A percentile compares a stretch with the other conserved stretches of the same genome.
Conservation (phyloP, 2,797 vertebrate genomes). For the Dipus sagitta region DNA sequence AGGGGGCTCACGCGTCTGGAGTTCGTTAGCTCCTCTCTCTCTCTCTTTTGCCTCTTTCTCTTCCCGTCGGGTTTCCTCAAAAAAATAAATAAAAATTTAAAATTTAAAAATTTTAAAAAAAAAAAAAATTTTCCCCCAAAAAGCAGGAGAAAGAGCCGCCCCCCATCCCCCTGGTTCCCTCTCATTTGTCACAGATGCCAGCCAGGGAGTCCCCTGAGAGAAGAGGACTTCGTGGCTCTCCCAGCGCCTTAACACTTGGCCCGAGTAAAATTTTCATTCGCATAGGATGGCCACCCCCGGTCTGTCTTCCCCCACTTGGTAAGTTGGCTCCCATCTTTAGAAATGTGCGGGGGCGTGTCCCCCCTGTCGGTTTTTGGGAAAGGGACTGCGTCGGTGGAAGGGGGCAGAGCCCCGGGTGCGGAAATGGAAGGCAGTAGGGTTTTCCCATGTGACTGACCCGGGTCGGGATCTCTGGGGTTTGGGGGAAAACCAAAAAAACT, state of each 20-base stretch:
- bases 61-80: no score
- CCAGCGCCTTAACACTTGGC: not conserved
- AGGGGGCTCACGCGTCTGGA: no score
- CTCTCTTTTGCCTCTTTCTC: no score
- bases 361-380: no score
- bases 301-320: slow-evolving; percentile 52
- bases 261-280: not conserved
- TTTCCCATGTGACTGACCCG: not conserved
- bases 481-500: not conserved
- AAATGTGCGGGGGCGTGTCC: not conserved
- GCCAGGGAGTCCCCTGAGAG: not conserved
- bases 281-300: slow-evolving; percentile 62
- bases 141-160: not conserved
- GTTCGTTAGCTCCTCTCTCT: no score
- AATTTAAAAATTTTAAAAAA: no score
- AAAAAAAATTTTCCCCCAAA: no score
- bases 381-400: accelerated
- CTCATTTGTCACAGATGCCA: not conserved
- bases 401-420: not conserved
- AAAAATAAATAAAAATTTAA: no score
- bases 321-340: slow-evolving; percentile 25
- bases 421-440: not conserved
- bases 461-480: not conserved
- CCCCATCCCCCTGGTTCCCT: not conserved
- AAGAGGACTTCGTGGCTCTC: not conserved